Evolutionary conservation across 2,888 invertebrate species (phyloP), one percentile per base, ranked within the genome.

Genomic region (Drosophila mercatorum): DNA sequence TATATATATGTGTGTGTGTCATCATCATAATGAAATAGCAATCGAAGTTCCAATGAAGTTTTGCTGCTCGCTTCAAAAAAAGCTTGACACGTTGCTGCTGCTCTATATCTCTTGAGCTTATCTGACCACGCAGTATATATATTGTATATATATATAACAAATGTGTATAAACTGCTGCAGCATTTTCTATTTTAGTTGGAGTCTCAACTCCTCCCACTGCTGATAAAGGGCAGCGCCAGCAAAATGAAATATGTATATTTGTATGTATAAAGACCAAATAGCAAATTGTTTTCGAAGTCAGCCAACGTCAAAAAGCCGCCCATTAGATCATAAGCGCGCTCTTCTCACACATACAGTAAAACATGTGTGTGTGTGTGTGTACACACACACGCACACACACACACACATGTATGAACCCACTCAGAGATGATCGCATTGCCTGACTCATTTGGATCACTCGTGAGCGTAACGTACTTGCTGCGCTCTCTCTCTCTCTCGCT

Each of bases 251-350:
- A 22, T 22, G 22, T 22, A 22, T 22, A 22, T 22, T 22, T 2
- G 22, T 22, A 38, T 12, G 7, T 17, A 40, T n/a, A 7, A 31
- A 41, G 58, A 36, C 14, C 6, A 26, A 58, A 59, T 38, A 44
- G 56, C 40, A 64, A 56, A 26, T 46, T 46, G 46, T n/a, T 11
- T 43, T 44, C 56, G 60, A 49, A 83, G 72, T 80, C 75, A 80
- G 82, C 72, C 72, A 83, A 83, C 68, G 61, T 75, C 49, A n/a
- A 67, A 75, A 74, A 70, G 65, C 68, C 59, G 66, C 78, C 68
- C 79, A 84, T 84, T 89, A 84, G 89, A 84, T 84, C 83, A 84
- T 89, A 84, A 52, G 43, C 56, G 51, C 66, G 51, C 81, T 78
- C 68, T 61, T 55, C 41, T 26, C 72, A 5, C 69, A 62, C 38